These are phyloP conservation scores for Oxyteleia sp. DNA, from an alignment of 2,888 invertebrate species.

Conservation along the genomic window DNA sequence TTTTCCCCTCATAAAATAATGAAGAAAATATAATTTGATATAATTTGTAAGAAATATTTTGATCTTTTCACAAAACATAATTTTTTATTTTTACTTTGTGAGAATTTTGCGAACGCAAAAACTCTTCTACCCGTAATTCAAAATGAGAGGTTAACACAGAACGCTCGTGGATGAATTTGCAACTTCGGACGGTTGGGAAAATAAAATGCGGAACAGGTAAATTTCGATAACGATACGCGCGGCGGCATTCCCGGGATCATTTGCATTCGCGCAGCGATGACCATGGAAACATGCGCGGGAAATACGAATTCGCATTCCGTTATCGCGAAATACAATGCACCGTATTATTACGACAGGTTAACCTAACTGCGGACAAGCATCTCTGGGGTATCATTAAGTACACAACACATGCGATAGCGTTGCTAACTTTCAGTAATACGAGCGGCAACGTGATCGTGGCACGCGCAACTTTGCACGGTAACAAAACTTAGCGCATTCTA, in stretches of 20 bases:
- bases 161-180: too few species aligned
- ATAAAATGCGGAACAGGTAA: too few species aligned
- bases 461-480: slow-evolving; percentile 57
- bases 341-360: slow-evolving; percentile 57
- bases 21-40: too few species aligned
- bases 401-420: slow-evolving; percentile 63
- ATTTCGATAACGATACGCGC: slow-evolving; percentile 6
- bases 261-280: slow-evolving; percentile 19
- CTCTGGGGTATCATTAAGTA: slow-evolving; percentile 65
- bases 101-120: too few species aligned
- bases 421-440: slow-evolving; percentile 35
- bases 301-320: slow-evolving; percentile 48
- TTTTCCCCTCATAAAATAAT: too few species aligned
- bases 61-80: too few species aligned
- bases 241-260: slow-evolving; percentile 4
- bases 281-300: slow-evolving; percentile 19
- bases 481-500: slow-evolving; percentile 52
- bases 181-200: too few species aligned
- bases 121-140: too few species aligned
- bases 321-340: slow-evolving; percentile 48
- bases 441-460: slow-evolving; percentile 60
- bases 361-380: slow-evolving; percentile 64
- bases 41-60: too few species aligned
- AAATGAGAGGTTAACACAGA: too few species aligned
- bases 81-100: too few species aligned